Conservation (phyloP, 2,888 invertebrate genomes). For the Sturmia bella region DNA sequence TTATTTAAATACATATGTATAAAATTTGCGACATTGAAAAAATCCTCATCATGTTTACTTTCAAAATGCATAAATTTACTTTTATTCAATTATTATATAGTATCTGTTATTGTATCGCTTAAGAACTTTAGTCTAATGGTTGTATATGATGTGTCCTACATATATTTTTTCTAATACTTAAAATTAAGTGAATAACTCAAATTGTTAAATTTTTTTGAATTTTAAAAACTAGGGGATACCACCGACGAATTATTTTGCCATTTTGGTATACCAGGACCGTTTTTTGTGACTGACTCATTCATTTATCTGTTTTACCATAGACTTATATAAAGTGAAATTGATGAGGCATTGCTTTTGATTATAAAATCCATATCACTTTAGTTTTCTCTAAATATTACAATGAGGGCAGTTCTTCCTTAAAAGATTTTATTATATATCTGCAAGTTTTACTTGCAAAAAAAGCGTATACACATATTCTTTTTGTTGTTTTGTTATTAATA, state of each 20-base stretch:
- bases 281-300: no score
- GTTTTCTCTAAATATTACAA: constrained; percentile 40
- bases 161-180: constrained; percentile 10
- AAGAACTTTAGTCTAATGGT: constrained; percentile 12
- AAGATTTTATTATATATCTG: constrained; percentile 27
- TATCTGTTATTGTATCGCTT: background rate
- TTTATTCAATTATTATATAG: background rate
- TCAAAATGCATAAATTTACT: no score
- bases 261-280: background rate
- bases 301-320: background rate
- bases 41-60: no score
- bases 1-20: no score
- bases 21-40: no score
- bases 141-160: constrained; percentile 9
- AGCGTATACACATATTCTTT: constrained; percentile 57
- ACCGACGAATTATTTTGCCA: background rate
- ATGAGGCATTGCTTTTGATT: constrained; percentile 3
- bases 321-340: background rate
- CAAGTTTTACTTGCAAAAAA: constrained; percentile 34
- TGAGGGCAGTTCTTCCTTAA: constrained; percentile 40
- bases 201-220: background rate
- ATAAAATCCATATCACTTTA: constrained; percentile 5
- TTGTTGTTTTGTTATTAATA: constrained; percentile 63
- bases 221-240: constrained; percentile 1
- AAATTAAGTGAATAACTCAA: background rate